Percentiles rank a stretch among this genome's conserved stretches.
Evolutionary conservation across 2,113 vertebrate genomes (phyloP).

Genomic region (Hypomesus transpacificus): DNA sequence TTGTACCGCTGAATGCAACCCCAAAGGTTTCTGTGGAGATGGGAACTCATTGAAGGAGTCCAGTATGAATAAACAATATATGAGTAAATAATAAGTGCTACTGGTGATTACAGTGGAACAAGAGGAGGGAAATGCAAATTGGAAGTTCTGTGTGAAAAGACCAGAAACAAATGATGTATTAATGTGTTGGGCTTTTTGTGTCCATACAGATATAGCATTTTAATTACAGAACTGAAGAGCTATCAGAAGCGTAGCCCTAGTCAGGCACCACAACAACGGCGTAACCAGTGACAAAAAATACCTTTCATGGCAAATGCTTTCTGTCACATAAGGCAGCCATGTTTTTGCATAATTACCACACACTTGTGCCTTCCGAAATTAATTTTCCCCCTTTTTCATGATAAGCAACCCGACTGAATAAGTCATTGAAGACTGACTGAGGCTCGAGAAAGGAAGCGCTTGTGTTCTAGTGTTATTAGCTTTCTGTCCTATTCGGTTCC

Average conservation of each 20-base stretch:
- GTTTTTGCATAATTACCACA: conserved; percentile 11
- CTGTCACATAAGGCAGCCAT: not conserved
- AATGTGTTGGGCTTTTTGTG: not conserved
- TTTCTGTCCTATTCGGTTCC: not conserved
- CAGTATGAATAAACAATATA: conserved; percentile 5
- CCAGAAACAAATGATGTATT: not conserved
- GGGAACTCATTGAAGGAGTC: not conserved
- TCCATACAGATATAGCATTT: conserved; percentile 2
- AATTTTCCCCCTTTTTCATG: conserved; percentile 7
- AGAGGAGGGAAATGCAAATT: conserved; percentile 2
- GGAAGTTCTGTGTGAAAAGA: not conserved
- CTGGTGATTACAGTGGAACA: conserved; percentile 4
- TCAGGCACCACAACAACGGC: not conserved
- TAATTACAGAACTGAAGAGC: conserved; percentile 13
- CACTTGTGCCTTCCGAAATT: conserved; percentile 6
- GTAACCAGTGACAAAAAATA: not conserved
- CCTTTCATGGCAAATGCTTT: conserved; percentile 8
- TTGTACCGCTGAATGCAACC: not conserved
- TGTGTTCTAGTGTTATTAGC: not conserved
- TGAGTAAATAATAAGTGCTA: not conserved
- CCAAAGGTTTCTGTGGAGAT: too few relatives aligned
- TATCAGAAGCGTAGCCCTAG: conserved; percentile 10
- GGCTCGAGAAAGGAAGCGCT: not conserved
- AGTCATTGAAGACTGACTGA: not conserved
- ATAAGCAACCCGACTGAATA: not conserved